Conservation (phyloP, 2,113 vertebrate species). For the Chaetops frenatus region DNA sequence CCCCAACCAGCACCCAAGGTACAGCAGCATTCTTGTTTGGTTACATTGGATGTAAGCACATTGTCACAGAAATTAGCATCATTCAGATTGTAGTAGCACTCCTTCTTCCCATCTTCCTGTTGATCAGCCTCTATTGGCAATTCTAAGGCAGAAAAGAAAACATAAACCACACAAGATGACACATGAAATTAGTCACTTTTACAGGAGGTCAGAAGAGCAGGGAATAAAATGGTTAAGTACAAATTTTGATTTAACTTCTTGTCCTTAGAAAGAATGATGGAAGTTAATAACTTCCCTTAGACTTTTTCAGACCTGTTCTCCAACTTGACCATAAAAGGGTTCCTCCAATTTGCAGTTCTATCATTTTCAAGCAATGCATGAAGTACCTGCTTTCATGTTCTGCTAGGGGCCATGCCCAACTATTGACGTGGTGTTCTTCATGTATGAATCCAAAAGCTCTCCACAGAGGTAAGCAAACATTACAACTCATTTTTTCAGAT, state of each 20-base stretch:
- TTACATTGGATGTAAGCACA: conserved; percentile 88
- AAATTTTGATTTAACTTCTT: not conserved
- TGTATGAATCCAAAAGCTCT: not conserved
- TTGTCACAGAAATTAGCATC: conserved; percentile 95
- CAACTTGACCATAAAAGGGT: not conserved
- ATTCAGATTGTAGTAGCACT: conserved; percentile 92
- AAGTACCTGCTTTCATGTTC: not conserved
- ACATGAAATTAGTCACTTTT: not conserved
- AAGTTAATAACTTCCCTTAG: not conserved
- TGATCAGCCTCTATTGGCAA: conserved; percentile 37
- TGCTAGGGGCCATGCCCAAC: not conserved
- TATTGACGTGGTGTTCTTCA: not conserved
- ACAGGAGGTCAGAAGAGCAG: not conserved
- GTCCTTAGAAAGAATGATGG: not conserved
- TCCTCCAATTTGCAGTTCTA: not conserved
- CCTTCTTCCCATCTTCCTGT: conserved; percentile 82
- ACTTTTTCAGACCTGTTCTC: not conserved
- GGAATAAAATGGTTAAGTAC: not conserved
- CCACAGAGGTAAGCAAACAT: not conserved
- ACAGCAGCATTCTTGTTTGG: conserved; percentile 95
- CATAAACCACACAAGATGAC: not conserved
- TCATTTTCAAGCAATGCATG: not conserved
- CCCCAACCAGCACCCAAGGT: conserved; percentile 96
- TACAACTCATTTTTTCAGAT: not conserved
- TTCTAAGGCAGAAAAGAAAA: conserved; percentile 7